Percentiles rank a stretch among this genome's conserved stretches.
phyloP scores from a whole-genome alignment of 1,140 invertebrate species.

The Physella acuta region DNA sequence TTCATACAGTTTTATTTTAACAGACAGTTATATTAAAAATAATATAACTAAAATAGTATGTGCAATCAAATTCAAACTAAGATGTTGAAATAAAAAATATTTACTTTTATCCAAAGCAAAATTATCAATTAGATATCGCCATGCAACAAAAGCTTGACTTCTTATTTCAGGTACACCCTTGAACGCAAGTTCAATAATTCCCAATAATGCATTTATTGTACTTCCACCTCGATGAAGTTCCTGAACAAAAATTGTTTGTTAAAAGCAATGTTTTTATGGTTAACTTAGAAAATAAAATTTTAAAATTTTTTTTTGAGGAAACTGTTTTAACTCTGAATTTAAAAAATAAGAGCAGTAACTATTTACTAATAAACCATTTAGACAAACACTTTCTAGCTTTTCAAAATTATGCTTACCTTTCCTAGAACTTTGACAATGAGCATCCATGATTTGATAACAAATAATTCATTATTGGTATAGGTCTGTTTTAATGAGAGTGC shows the following conservation, averaged over 20 bases:
- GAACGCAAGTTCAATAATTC: conserved; percentile 20
- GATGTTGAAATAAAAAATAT: too few relatives aligned
- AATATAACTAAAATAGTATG: not conserved
- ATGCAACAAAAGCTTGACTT: conserved; percentile 13
- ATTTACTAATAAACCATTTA: too few relatives aligned
- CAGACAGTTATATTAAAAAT: too few relatives aligned
- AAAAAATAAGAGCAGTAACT: too few relatives aligned
- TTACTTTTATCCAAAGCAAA: conserved; percentile 23
- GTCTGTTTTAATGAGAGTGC: conserved; percentile 9
- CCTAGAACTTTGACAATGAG: conserved; percentile 8
- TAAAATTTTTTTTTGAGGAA: too few relatives aligned
- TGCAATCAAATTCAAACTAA: too few relatives aligned
- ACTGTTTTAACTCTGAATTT: too few relatives aligned
- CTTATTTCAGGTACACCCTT: conserved; percentile 10
- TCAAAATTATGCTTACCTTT: conserved; percentile 15
- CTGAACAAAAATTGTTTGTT: conserved; percentile 14
- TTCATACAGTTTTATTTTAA: not conserved
- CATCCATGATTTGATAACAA: conserved; percentile 13
- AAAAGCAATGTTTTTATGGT: too few relatives aligned
- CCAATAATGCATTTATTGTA: conserved; percentile 21
- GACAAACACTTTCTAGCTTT: too few relatives aligned
- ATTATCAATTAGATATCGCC: conserved; percentile 23
- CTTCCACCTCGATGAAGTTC: conserved; percentile 19
- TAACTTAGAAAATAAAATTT: too few relatives aligned
- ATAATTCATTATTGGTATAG: not conserved